Percentiles rank a stretch among this genome's conserved stretches.
Conservation (phyloP, 23 tunicate species). For the Clavelina lepadiformis region DNA sequence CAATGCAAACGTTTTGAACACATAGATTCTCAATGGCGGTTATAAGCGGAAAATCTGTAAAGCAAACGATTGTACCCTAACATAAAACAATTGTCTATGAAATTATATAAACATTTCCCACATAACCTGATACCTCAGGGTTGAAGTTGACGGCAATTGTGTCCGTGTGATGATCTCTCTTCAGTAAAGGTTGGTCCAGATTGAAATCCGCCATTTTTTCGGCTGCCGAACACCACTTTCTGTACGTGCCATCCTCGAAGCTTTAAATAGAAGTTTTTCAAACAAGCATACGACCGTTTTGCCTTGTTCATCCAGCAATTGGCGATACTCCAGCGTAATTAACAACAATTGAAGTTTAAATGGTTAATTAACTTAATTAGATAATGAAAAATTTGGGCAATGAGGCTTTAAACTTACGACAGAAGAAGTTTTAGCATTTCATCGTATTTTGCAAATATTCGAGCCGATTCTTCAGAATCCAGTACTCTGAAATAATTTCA, state of each 20-base stretch:
- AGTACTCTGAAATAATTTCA: constrained; percentile 30
- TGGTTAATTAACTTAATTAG: too few species aligned
- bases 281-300: too few species aligned
- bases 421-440: constrained; percentile 70
- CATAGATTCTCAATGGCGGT: too few species aligned
- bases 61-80: too few species aligned
- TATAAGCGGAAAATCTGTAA: too few species aligned
- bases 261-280: too few species aligned
- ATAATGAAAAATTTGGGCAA: too few species aligned
- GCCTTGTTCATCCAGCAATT: too few species aligned
- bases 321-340: too few species aligned
- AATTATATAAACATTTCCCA: background rate
- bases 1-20: too few species aligned
- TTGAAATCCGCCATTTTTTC: constrained; percentile 63
- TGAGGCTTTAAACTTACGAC: constrained; percentile 27
- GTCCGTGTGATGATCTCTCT: constrained; percentile 38
- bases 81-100: background rate
- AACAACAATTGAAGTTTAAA: too few species aligned
- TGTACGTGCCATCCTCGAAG: constrained; percentile 55
- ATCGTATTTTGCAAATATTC: constrained; percentile 70
- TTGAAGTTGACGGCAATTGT: constrained; percentile 62
- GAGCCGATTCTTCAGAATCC: constrained; percentile 59
- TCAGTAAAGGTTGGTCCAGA: constrained; percentile 58
- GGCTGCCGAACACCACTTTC: constrained; percentile 48
- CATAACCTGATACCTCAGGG: constrained; percentile 26